Base-by-base conservation (phyloP, 2,888 invertebrate species). In the Acleris sparsana region DNA sequence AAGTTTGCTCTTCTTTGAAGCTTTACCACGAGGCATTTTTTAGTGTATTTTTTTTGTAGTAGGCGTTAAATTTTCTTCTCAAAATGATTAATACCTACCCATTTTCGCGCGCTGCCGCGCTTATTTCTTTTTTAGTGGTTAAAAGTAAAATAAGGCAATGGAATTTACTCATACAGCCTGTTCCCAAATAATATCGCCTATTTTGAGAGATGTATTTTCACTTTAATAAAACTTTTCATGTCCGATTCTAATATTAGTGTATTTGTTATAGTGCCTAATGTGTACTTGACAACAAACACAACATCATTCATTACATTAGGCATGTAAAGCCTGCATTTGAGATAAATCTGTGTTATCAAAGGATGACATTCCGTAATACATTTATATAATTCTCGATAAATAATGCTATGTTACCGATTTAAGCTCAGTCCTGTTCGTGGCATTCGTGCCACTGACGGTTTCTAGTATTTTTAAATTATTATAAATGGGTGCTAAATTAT, bases 341-440 rank as follows among this genome's bases (percentile, higher is more conserved):
- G 72, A 63, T 72, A 67, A 69, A 67, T 67, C 59, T 46, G 48
- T 18, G 25, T 63, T 70, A 70, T 70, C 69, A 65, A 22, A 59
- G 64, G 62, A 53, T 59, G 64, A 59, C 63, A 56, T 65, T 56
- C 60, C 56, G 63, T 68, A 60, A 55, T 80, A 83, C 13, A 78
- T 75, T 81, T 80, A 82, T 78, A 73, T 80, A 82, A 79, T 73
- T 64, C 67, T 62, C 76, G 77, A 79, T 80, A 80, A 79, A 81
- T 78, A 76, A 76, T 73, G 74, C 69, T 55, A 70, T 70, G 70
- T 73, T 72, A 75, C 70, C 69, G 73, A 75, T 79, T 73, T 69
- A 72, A 70, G 77, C 72, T 84, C 86, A 89, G 88, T 89, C 69
- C 73, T 76, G 79, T 80, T 76, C 80, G 81, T 73, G 82, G 78